Evolutionary conservation across 1,140 invertebrate species (phyloP), one percentile per base, ranked within the genome.

Genomic region (Apis florea): DNA sequence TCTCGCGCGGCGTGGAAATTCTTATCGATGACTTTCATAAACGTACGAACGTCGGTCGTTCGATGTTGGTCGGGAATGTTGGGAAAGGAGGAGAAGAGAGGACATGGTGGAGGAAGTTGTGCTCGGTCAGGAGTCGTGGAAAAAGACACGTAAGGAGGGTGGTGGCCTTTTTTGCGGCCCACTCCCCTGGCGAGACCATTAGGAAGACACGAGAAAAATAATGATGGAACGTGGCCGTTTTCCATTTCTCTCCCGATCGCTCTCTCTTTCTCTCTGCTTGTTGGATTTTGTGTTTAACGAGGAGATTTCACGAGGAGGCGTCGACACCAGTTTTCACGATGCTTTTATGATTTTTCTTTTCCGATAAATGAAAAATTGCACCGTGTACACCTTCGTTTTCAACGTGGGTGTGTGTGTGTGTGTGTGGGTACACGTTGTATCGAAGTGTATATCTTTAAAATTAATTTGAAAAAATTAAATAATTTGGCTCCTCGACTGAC

Each of bases 191-290:
- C 19, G 63, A 19, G 67, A 69, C 59, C 67, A 68, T 51, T 49
- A 69, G 51, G 59, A 54, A 77, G 84, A 85, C 78, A 80, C 61
- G 53, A 40, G 83, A 72, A 82, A 85, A 85, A 85, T 85, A 85
- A 82, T 21, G 84, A 85, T 77, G n/a, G 72, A 26, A 40, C 13
- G 51, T 40, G 31, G 31, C 31, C 31, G 21, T 67, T 67, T n/a
- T 47, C 64, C 40, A 47, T 67, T n/a, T 11, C 4, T 61, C 13
- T 26, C 5, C 15, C 51, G 11, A 1, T 53, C 51, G 12, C 51
- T 17, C 15, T 54, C 53, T 54, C 53, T 54, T 17, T 54, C 53
- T 4, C 13, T 9, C 6, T n/a, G n/a, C 64, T 21, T 1, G 5
- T 67, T 66, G 12, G 31, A 64, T 64, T 40, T 40, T 31, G 31